phyloP scores from a whole-genome alignment of 2,888 invertebrate genomes.

The Cantharis rufa region DNA sequence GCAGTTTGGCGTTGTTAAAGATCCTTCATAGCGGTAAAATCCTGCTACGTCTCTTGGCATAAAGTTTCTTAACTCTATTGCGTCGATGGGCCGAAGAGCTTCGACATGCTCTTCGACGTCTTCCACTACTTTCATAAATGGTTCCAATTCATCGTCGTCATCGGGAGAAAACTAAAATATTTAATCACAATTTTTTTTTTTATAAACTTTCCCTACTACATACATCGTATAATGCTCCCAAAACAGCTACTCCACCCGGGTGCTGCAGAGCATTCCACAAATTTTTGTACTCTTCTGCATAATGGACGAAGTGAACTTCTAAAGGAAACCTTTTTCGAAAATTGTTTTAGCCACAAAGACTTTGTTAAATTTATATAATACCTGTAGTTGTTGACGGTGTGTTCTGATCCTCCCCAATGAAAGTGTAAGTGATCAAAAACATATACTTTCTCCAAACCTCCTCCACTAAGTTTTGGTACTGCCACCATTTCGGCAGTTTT shows the following conservation, averaged over 20 bases:
- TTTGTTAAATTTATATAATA: constrained; percentile 27
- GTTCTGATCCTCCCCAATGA: constrained; percentile 84
- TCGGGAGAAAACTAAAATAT: constrained; percentile 49
- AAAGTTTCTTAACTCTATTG: constrained; percentile 51
- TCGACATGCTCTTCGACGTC: constrained; percentile 38
- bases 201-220: constrained; percentile 24
- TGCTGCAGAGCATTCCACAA: constrained; percentile 59
- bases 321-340: constrained; percentile 59
- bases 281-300: constrained; percentile 58
- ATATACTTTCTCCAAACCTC: constrained; percentile 63
- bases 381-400: constrained; percentile 67
- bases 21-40: constrained; percentile 67
- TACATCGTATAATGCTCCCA: constrained; percentile 67
- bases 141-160: constrained; percentile 48
- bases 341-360: neutral
- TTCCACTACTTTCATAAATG: constrained; percentile 43
- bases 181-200: no score
- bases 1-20: constrained; percentile 76
- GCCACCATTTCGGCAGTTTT: constrained; percentile 39
- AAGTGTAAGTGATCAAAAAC: constrained; percentile 77
- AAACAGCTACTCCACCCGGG: constrained; percentile 65
- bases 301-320: constrained; percentile 72
- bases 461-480: constrained; percentile 57
- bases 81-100: constrained; percentile 9
- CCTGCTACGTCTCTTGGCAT: constrained; percentile 60